Evolutionary conservation across 2,113 vertebrate species (phyloP).

Genomic region (Rhinichthys klamathensis): DNA sequence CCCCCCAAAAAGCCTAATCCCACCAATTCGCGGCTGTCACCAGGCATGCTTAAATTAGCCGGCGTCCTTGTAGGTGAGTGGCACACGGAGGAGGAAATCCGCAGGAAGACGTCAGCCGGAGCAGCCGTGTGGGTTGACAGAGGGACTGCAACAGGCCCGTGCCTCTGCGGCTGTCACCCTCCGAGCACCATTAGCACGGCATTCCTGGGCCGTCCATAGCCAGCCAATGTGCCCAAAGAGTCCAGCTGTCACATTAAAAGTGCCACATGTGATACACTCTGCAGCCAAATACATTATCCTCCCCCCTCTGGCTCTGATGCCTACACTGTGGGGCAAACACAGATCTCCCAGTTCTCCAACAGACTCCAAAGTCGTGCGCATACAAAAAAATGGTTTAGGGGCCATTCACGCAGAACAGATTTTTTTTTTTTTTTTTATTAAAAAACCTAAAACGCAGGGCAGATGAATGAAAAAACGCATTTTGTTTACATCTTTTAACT

Average conservation of each 20-base stretch:
- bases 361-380: background rate
- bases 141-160: slow-evolving; percentile 42
- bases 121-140: slow-evolving; percentile 53
- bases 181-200: slow-evolving; percentile 52
- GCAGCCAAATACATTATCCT: slow-evolving; percentile 43
- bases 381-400: background rate
- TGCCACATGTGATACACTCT: slow-evolving; percentile 23
- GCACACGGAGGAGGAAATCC: slow-evolving; percentile 48
- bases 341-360: slow-evolving; percentile 6
- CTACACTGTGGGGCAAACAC: slow-evolving; percentile 28
- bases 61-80: slow-evolving; percentile 54
- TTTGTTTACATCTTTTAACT: no score
- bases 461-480: background rate
- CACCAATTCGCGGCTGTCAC: slow-evolving; percentile 54
- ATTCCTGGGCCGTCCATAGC: slow-evolving; percentile 25
- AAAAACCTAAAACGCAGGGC: background rate
- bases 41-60: slow-evolving; percentile 56
- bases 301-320: slow-evolving; percentile 46
- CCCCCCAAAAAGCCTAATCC: slow-evolving; percentile 49
- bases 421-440: background rate
- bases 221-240: slow-evolving; percentile 43
- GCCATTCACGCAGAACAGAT: background rate
- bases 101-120: slow-evolving; percentile 31
- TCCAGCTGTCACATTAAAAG: slow-evolving; percentile 51
- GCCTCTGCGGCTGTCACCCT: slow-evolving; percentile 52